These are phyloP conservation scores for Macquaria ambigua DNA, from an alignment of 2,113 vertebrate species.

Conservation along the genomic window DNA sequence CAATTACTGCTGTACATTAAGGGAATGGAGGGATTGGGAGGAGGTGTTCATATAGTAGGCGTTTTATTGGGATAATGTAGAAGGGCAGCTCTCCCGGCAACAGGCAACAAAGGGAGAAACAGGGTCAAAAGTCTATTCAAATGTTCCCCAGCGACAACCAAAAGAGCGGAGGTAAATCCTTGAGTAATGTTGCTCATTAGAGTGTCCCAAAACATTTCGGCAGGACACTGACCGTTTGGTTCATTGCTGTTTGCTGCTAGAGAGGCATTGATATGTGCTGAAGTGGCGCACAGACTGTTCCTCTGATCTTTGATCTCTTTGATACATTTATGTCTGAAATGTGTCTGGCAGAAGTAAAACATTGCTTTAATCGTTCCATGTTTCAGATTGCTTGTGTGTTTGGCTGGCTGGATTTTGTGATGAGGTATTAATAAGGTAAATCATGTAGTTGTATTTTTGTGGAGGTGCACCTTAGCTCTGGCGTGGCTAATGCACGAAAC, in stretches of 20 bases:
- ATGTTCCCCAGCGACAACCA: conserved; percentile 24
- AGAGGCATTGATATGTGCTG: background rate
- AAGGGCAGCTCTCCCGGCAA: conserved; percentile 44
- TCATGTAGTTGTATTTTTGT: background rate
- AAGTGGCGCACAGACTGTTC: background rate
- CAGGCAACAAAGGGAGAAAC: conserved; percentile 30
- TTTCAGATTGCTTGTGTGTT: background rate
- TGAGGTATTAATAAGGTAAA: background rate
- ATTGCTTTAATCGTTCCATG: background rate
- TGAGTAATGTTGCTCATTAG: conserved; percentile 47
- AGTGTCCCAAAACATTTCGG: background rate
- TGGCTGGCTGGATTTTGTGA: background rate
- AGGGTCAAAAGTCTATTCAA: conserved; percentile 44
- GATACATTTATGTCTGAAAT: background rate
- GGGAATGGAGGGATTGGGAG: background rate
- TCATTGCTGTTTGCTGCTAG: background rate
- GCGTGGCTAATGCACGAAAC: background rate
- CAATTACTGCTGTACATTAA: conserved; percentile 42
- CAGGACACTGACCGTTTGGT: background rate
- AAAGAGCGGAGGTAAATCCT: background rate
- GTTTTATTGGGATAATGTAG: background rate
- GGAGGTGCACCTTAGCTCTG: background rate
- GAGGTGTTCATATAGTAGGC: background rate
- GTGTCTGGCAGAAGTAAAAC: background rate
- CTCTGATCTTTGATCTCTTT: background rate